Base-by-base conservation (phyloP, 2,113 vertebrate species). In the Pterophyllum scalare region DNA sequence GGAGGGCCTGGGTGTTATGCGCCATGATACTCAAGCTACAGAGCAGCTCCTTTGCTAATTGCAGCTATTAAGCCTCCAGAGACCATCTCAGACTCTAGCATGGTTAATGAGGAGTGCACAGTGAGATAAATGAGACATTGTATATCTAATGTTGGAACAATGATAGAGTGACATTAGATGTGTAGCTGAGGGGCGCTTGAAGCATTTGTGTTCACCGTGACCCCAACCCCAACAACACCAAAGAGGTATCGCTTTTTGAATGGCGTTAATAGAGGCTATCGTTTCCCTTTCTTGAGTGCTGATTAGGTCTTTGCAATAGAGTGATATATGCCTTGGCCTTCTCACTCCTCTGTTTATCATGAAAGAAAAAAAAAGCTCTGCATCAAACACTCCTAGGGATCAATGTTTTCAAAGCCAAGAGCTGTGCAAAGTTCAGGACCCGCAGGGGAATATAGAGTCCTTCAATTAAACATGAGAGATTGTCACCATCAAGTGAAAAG, bases 71-170 rank as follows among this genome's bases (percentile, higher is more conserved):
- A 62, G 70, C 59, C 81, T 87, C 80, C 82, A 79, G 87, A 82
- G 88, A 88, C 38, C 12, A 28, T 82, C 77, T 85, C 60, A 74
- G 85, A 84, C 81, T 79, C 12, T 31, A 85, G 79, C 84, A 70
- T 80, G 80, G 79, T 79, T 92, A 93, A 94, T 92, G 92, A 94
- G 82, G 81, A 90, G 79, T 91, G 90, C 65, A 65, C 83, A 81
- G 84, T 84, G 87, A 90, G 89, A 90, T 91, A 87, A 91, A 93
- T 88, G 91, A 93, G 88, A 93, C 85, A 90, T 91, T 93, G 89
- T 92, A 52, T 87, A 40, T 85, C 75, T 89, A 81, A 75, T 85
- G 88, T 84, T 86, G 59, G 86, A 87, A 87, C 89, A 85, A 90
- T 81, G 89, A 92, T 77, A 0, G 78, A 86, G 75, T 82, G 88